Evolutionary conservation across 2,113 vertebrate genomes (phyloP).

Genomic region (Callopanchax toddi): DNA sequence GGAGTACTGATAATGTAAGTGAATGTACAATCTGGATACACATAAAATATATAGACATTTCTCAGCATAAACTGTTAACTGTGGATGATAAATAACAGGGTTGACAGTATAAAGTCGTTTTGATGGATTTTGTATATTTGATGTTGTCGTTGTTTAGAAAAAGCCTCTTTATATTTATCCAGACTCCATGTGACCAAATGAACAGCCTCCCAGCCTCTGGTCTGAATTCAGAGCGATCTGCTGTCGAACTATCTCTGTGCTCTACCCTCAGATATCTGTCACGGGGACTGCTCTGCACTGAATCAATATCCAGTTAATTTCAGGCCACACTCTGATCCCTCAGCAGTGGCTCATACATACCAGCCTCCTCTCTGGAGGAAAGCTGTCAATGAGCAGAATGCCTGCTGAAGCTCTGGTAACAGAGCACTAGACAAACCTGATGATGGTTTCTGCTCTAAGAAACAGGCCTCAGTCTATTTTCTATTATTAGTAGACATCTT

Average conservation of each 20-base stretch:
- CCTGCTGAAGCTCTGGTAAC: slow-evolving; percentile 25
- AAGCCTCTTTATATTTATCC: background rate
- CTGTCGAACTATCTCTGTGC: slow-evolving; percentile 38
- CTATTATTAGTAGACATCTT: slow-evolving; percentile 8
- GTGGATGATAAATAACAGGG: background rate
- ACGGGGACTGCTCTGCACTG: slow-evolving; percentile 56
- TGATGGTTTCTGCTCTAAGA: slow-evolving; percentile 14
- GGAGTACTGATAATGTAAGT: no score
- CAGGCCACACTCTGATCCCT: slow-evolving; percentile 64
- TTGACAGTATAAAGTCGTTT: background rate
- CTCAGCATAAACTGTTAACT: background rate
- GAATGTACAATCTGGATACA: no score
- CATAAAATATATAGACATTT: no score
- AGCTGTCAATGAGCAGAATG: slow-evolving; percentile 47
- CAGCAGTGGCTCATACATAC: slow-evolving; percentile 55
- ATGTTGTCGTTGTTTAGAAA: slow-evolving; percentile 6
- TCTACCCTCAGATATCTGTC: slow-evolving; percentile 63
- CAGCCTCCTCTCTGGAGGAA: slow-evolving; percentile 48
- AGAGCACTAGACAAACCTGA: slow-evolving; percentile 23
- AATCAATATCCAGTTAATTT: slow-evolving; percentile 79
- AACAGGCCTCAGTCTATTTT: slow-evolving; percentile 5
- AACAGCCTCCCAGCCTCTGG: slow-evolving; percentile 29
- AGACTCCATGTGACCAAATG: slow-evolving; percentile 24
- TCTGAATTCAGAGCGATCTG: slow-evolving; percentile 49
- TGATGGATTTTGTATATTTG: background rate